A percentile compares a stretch with the other conserved stretches of the same genome.
These are phyloP conservation scores for Tanytarsus gracilentus DNA, from an alignment of 2,888 invertebrate species.

Conservation along the genomic window DNA sequence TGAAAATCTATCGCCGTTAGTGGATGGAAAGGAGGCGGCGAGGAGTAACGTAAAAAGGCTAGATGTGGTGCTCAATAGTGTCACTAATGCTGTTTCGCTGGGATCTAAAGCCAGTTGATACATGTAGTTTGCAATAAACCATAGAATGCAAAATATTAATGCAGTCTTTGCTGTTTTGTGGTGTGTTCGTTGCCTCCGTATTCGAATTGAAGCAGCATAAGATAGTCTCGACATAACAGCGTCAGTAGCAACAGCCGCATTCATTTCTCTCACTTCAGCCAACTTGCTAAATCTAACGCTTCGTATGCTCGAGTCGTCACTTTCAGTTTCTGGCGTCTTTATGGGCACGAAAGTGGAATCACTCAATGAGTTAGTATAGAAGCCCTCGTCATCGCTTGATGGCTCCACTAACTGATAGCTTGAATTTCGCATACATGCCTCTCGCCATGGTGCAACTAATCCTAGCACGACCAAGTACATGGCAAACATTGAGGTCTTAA, in stretches of 20 bases:
- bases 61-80: constrained; percentile 79
- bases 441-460: constrained; percentile 83
- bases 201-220: constrained; percentile 84
- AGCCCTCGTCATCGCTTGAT: constrained; percentile 69
- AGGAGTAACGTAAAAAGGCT: constrained; percentile 81
- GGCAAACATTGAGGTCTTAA: constrained; percentile 89
- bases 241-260: constrained; percentile 82
- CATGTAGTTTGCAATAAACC: constrained; percentile 90
- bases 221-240: constrained; percentile 86
- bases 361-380: constrained; percentile 64
- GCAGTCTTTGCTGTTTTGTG: constrained; percentile 73
- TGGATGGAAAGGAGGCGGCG: constrained; percentile 78
- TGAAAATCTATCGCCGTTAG: constrained; percentile 72
- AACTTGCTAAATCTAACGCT: constrained; percentile 88
- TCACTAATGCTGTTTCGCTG: constrained; percentile 78
- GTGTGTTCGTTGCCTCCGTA: constrained; percentile 52
- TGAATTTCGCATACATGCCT: constrained; percentile 63
- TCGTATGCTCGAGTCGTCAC: constrained; percentile 74
- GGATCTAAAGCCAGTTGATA: constrained; percentile 81
- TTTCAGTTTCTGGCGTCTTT: constrained; percentile 64
- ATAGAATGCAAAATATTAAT: constrained; percentile 78
- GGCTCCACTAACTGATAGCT: constrained; percentile 71
- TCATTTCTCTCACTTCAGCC: constrained; percentile 79
- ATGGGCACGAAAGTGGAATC: constrained; percentile 89
- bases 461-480: constrained; percentile 83